Conservation (phyloP, 2,888 invertebrate species). For the Polietes domitor region DNA sequence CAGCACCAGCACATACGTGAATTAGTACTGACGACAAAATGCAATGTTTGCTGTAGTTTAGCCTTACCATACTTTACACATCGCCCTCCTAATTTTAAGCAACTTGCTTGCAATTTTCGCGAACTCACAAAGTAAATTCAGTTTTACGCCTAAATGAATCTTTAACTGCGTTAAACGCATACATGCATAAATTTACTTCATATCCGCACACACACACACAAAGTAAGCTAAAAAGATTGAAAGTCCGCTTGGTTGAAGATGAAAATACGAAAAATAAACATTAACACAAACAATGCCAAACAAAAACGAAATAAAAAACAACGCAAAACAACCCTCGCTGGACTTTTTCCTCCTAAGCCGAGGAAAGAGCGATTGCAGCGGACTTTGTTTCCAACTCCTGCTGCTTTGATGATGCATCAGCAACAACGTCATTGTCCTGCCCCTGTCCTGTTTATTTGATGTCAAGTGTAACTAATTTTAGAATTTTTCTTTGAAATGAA, state of each 20-base stretch:
- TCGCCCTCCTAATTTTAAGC: conserved; percentile 13
- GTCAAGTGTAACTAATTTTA: conserved; percentile 47
- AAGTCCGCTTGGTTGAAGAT: neutral
- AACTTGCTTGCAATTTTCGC: neutral
- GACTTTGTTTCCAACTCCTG: neutral
- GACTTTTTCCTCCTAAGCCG: neutral
- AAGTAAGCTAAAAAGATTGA: neutral
- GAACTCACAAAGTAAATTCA: conserved; percentile 43
- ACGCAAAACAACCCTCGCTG: neutral
- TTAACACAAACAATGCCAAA: neutral
- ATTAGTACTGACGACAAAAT: no score
- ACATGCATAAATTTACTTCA: conserved; percentile 44
- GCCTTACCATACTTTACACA: no score
- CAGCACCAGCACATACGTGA: no score
- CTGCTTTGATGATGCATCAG: neutral
- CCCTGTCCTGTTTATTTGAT: neutral
- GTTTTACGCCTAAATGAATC: conserved; percentile 52
- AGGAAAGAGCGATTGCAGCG: neutral
- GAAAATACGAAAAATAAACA: conserved; percentile 11
- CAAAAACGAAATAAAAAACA: neutral
- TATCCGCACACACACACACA: neutral
- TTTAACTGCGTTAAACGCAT: conserved; percentile 45
- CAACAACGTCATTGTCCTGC: neutral
- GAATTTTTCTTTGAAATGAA: conserved; percentile 9
- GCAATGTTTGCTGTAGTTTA: no score